Base-by-base conservation (phyloP, 2,113 vertebrate genomes). In the Neopipo cinnamomea region DNA sequence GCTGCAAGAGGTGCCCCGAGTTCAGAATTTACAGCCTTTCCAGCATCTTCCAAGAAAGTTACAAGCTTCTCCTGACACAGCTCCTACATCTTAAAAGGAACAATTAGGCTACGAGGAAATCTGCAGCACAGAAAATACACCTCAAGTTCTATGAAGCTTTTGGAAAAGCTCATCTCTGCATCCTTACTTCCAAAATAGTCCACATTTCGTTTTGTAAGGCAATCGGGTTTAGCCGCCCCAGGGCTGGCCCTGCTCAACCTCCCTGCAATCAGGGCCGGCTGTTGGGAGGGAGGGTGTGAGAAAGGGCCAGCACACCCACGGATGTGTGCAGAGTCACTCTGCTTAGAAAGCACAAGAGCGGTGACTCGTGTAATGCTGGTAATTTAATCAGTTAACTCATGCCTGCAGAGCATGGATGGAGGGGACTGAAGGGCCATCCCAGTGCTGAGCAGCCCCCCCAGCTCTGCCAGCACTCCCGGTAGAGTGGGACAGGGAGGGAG, bases 311-410 rank as follows among this genome's bases (percentile, higher is more conserved):
- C 2, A 0, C 2, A 4, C 72, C 68, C 77, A 61, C 1, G 11
- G 74, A 85, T 88, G 52, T 28, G 44, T 33, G 70, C 73, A 87
- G 85, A 91, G 90, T 67, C 88, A 79, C 88, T 87, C 92, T 97
- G 86, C 91, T 97, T 94, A 85, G 91, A 91, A 95, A 96, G 93
- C 80, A 96, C 27, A 93, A 83, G 77, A 87, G 91, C 82, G 22
- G 55, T 75, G 92, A 97, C 85, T 97, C 73, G 31, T 86, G 74
- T 96, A 94, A 97, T 75, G 84, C 35, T 4, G 2, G 47, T 79
- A 44, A 97, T 95, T 88, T 89, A 79, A 97, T 81, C 83, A 81
- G 90, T 79, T 89, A 97, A 94, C 73, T 96, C 96, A 85, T 25
- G 92, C 78, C 88, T 93, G 59, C 82, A 91, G 81, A 83, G 35